phyloP scores from a whole-genome alignment of 2,113 vertebrate genomes.

The Gopherus flavomarginatus region DNA sequence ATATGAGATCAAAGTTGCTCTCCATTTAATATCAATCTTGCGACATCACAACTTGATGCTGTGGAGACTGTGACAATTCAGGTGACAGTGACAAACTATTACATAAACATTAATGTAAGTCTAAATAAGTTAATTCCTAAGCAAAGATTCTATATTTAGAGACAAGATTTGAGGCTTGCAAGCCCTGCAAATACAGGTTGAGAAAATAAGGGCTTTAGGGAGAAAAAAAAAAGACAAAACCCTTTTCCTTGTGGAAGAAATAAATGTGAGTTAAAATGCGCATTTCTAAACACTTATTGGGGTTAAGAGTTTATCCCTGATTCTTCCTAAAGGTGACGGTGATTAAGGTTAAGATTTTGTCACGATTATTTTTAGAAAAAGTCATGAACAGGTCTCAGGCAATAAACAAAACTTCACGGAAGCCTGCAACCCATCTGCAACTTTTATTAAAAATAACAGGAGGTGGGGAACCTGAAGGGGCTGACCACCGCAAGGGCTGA shows the following conservation, averaged over 20 bases:
- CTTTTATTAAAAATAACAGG: neutral
- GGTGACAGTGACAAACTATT: neutral
- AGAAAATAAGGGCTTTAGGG: neutral
- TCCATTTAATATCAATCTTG: neutral
- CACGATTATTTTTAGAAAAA: neutral
- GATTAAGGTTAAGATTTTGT: neutral
- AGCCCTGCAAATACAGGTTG: too few species aligned
- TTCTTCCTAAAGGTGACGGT: neutral
- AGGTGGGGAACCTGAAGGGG: too few species aligned
- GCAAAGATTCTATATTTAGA: neutral
- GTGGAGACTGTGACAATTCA: neutral
- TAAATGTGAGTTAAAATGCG: neutral
- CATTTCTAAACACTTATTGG: neutral
- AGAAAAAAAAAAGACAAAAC: neutral
- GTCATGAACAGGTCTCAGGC: neutral
- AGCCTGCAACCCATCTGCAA: neutral
- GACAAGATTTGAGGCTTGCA: neutral
- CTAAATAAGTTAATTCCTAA: neutral
- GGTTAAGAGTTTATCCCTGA: neutral
- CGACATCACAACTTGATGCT: fast-evolving
- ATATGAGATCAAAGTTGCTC: fast-evolving
- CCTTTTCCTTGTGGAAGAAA: neutral
- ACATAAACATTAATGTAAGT: neutral
- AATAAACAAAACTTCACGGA: neutral
- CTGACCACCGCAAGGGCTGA: too few species aligned